These are phyloP conservation scores for Elanus axillaris DNA, from an alignment of 2,113 vertebrate species.

Conservation along the genomic window DNA sequence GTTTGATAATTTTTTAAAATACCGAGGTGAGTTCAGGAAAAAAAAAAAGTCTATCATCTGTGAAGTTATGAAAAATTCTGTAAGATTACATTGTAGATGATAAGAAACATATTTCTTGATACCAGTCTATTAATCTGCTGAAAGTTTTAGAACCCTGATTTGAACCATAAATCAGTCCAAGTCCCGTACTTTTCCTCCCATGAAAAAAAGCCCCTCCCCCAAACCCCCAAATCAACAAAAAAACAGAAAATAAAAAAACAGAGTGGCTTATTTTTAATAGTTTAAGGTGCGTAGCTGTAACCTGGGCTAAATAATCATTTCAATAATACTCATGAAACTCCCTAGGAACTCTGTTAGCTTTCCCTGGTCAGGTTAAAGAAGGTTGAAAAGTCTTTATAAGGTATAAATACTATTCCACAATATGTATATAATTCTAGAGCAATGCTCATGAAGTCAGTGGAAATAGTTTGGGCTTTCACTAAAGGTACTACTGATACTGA, in stretches of 20 bases:
- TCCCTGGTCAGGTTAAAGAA: background rate
- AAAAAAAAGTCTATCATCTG: background rate
- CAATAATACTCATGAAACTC: background rate
- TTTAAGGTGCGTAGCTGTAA: background rate
- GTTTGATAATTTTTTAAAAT: background rate
- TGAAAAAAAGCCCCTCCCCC: background rate
- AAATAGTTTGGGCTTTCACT: background rate
- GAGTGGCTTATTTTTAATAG: background rate
- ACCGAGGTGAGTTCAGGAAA: background rate
- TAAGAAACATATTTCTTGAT: background rate
- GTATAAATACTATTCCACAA: background rate
- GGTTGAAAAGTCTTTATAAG: background rate
- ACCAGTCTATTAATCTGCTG: background rate
- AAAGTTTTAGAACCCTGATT: background rate
- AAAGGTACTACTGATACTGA: background rate
- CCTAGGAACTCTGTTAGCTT: background rate
- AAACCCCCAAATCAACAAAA: too few species aligned
- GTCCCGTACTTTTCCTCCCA: background rate
- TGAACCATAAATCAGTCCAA: background rate
- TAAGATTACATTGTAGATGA: background rate
- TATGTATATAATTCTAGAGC: background rate
- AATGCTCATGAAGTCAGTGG: background rate
- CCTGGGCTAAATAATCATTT: background rate
- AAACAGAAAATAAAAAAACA: background rate
- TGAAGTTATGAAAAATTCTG: background rate